Evolutionary conservation across 1,140 invertebrate genomes (phyloP), one percentile per base, ranked within the genome.

Genomic region (Leptonema lineaticorne): DNA sequence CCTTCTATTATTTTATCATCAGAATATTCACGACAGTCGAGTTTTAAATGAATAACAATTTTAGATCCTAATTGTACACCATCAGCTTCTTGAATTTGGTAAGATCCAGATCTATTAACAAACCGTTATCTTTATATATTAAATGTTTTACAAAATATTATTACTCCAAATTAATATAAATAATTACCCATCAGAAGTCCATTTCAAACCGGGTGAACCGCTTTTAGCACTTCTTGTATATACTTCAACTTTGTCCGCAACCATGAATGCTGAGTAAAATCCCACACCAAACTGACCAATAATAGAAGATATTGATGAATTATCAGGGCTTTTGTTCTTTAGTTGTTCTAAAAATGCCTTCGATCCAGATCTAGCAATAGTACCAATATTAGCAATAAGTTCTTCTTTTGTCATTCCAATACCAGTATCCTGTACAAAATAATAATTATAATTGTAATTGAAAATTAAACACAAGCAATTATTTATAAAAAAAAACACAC

Each of bases 231-330:
- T 87, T 50, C 81, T 83, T 5, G 95, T 94, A 75, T 84, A 97
- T 0, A 99, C 95, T 76, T 96, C 93, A 14, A 98, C 93, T 78
- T 91, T 92, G 74, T 97, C 90, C 60, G 94, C 94, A 0, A 98
- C 96, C 92, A 98, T 98, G 78, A 98, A 98, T 0, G 92, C 89
- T 45, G 96, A 97, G 76, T 98, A 99, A 78, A 99, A 99, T 8
- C 97, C 97, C 14, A 99, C 97, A 69, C 96, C 97, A 85, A 99
- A 99, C 77, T 98, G 95, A 4, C 96, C 97, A 80, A 98, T 98
- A 63, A 98, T 97, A 67, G 89, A 88, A n/a, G 85, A 87, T 3
- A 84, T 76, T 63, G 86, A 85, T 16, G 86, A 83, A 27, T 86
- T 82, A 29, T 85, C 82, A 9, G 81, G 81, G 56, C 86, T 80